phyloP scores from a whole-genome alignment of 1,140 invertebrate species.

The Drusus annulatus region DNA sequence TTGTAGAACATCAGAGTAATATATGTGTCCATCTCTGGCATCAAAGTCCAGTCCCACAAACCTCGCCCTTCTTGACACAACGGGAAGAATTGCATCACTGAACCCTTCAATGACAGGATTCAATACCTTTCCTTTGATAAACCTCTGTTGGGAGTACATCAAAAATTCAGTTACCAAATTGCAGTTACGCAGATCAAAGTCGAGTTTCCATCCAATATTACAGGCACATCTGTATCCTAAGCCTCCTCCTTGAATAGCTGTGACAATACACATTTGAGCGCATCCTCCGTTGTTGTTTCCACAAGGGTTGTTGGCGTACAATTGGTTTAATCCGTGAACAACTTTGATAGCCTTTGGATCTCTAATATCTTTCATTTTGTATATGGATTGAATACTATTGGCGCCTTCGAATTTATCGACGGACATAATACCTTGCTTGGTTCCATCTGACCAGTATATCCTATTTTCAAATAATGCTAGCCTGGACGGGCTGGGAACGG shows the following conservation, averaged over 20 bases:
- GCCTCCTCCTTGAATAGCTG: conserved; percentile 81
- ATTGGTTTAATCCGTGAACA: conserved; percentile 85
- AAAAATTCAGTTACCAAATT: conserved; percentile 91
- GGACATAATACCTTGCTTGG: conserved; percentile 93
- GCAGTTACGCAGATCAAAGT: conserved; percentile 86
- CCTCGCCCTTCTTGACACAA: conserved; percentile 90
- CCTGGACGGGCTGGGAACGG: conserved; percentile 89
- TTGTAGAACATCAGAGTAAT: conserved; percentile 97
- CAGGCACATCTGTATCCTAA: conserved; percentile 96
- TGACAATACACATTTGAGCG: conserved; percentile 96
- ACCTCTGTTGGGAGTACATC: conserved; percentile 97
- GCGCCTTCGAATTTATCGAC: conserved; percentile 91
- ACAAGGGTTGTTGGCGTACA: conserved; percentile 88
- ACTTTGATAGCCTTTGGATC: conserved; percentile 90
- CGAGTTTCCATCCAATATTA: conserved; percentile 88
- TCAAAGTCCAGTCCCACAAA: conserved; percentile 99
- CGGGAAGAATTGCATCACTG: conserved; percentile 93
- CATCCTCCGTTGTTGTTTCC: conserved; percentile 92
- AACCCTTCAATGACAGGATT: conserved; percentile 92
- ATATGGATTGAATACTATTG: conserved; percentile 83
- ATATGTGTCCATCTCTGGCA: conserved; percentile 91
- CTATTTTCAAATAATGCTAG: conserved; percentile 92
- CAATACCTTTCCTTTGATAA: conserved; percentile 95
- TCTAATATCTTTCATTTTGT: conserved; percentile 83
- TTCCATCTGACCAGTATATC: conserved; percentile 96